Evolutionary conservation across 2,888 invertebrate species (phyloP).

Genomic region (Clivina fossor): DNA sequence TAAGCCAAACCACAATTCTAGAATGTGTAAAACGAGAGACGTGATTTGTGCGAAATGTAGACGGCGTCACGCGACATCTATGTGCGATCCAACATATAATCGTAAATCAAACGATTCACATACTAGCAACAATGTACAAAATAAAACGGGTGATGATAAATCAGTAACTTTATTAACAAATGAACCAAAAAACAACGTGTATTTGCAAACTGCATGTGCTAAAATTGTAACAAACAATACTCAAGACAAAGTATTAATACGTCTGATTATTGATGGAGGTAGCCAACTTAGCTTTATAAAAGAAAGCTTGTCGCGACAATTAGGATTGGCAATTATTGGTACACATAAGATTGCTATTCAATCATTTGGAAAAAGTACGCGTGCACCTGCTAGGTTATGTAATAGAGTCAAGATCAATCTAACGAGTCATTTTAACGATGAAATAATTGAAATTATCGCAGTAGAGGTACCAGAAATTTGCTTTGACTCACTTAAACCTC

Average conservation of each 20-base stretch:
- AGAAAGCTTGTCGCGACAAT: constrained; percentile 3
- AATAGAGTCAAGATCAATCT: constrained; percentile 4
- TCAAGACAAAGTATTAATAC: background rate
- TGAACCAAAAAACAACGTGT: background rate
- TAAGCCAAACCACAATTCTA: constrained; percentile 1
- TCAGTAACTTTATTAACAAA: background rate
- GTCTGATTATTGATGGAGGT: constrained; percentile 13
- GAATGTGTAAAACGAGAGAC: background rate
- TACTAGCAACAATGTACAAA: background rate
- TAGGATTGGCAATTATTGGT: background rate
- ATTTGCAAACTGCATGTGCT: constrained; percentile 2
- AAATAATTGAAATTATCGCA: background rate
- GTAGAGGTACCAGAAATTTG: constrained; percentile 10
- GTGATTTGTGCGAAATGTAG: constrained; percentile 5
- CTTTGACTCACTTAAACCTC: constrained; percentile 1
- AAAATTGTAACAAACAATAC: background rate
- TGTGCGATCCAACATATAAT: background rate
- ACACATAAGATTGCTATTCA: constrained; percentile 4
- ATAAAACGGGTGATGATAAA: background rate
- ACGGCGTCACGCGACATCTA: background rate
- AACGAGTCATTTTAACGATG: background rate
- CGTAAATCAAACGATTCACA: too few relatives aligned
- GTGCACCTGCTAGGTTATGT: background rate
- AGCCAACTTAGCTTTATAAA: constrained; percentile 25
- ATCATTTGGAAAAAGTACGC: constrained; percentile 2